Evolutionary conservation across 2,888 invertebrate species (phyloP), one percentile per base, ranked within the genome.

Genomic region (Rhaphigaster nebulosa): DNA sequence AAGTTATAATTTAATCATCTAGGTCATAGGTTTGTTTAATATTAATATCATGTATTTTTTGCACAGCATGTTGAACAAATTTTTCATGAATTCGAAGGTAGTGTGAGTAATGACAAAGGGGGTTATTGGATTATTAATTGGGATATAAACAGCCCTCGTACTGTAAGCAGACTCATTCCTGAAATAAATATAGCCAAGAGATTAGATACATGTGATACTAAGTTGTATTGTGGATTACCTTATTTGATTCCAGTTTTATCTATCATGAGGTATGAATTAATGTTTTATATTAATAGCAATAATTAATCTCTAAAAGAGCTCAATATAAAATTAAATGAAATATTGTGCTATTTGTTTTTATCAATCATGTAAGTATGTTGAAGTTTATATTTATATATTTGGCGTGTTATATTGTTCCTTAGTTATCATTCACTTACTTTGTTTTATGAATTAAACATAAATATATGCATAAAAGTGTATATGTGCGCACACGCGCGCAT

Each of bases 141-240:
- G 93, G 97, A 97, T 94, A 95, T 95, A 93, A 96, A 97, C 94
- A 96, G 96, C 93, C 96, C 96, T 29, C 94, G 95, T 90, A 95
- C 95, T 76, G 95, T 96, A 18, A 50, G 76, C 23, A 80, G 84
- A 52, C 26, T 95, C 91, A 95, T 95, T 91, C 95, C 95, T 87
- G 95, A 95, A 93, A 93, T 95, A 93, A 93, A 93, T 92, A 93
- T 94, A 91, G 94, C 95, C 23, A 92, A 94, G 92, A 92, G 94
- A 90, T 94, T 95, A 50, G 92, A 92, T 29, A 93, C 94, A 93
- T 97, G 97, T 94, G 94, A 94, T 89, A 94, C 94, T 91, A 95
- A 95, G 93, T 94, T 96, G 92, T 97, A 96, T 94, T 97, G 97
- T 94, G 97, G 97, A 91, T 94, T 96, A 94, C 97, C 97, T 26